Conservation (phyloP, 2,113 vertebrate genomes). For the Nycticryphes semicollaris region DNA sequence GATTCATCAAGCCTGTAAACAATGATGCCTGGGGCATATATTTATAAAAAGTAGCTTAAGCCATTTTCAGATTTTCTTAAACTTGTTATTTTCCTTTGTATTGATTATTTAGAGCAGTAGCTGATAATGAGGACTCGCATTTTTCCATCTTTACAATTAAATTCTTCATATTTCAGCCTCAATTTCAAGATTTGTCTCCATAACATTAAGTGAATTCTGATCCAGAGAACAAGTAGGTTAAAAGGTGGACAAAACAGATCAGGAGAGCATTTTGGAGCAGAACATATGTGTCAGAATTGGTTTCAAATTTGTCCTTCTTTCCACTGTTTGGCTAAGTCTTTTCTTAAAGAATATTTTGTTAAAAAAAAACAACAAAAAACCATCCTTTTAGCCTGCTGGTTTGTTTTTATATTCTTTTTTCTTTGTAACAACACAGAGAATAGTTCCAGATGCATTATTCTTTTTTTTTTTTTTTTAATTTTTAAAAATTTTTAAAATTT, state of each 20-base stretch:
- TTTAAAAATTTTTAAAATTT: neutral
- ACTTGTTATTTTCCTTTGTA: neutral
- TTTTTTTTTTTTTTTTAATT: neutral
- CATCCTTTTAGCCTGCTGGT: neutral
- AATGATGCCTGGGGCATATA: neutral
- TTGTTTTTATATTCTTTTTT: neutral
- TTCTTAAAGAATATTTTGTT: neutral
- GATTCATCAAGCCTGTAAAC: neutral
- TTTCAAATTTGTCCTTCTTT: neutral
- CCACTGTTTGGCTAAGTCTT: neutral
- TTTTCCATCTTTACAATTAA: neutral
- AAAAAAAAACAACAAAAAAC: neutral
- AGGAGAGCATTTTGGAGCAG: neutral
- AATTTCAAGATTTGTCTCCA: neutral
- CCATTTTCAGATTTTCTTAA: neutral
- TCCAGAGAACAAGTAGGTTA: neutral
- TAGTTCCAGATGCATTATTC: neutral
- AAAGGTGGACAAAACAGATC: neutral
- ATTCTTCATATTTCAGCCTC: neutral
- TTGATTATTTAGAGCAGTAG: neutral
- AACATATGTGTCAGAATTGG: neutral
- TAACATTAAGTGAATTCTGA: neutral
- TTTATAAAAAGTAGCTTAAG: neutral
- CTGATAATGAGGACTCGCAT: neutral
- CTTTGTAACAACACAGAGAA: neutral